Conservation (phyloP, 2,797 vertebrate genomes). For the Hoplostethus mediterraneus region DNA sequence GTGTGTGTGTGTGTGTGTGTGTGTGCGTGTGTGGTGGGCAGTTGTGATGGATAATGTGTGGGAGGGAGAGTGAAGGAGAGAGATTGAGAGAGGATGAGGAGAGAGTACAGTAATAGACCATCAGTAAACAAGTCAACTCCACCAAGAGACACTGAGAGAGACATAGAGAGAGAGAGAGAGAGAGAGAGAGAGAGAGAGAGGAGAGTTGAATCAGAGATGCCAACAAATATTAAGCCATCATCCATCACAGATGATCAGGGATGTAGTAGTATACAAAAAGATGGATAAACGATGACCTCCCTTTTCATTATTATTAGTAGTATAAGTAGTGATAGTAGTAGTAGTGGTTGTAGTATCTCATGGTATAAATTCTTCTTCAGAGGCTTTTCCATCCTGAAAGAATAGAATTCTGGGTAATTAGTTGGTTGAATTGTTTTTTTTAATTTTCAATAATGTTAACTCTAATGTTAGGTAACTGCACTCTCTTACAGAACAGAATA, state of each 20-base stretch:
- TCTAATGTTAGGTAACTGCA: too few species aligned
- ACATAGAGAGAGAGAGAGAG: conserved; percentile 14
- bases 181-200: conserved; percentile 28
- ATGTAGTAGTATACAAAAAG: conserved; percentile 5
- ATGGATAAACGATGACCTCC: not conserved
- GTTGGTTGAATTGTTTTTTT: too few species aligned
- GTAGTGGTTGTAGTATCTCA: too few species aligned
- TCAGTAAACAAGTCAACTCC: conserved; percentile 26
- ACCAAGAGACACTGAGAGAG: not conserved
- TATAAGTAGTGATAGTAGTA: too few species aligned
- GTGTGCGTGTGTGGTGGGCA: conserved; percentile 16
- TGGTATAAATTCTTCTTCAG: too few species aligned
- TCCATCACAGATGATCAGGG: conserved; percentile 4
- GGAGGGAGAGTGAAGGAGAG: not conserved
- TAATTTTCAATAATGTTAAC: too few species aligned
- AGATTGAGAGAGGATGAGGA: conserved; percentile 24
- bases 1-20: conserved; percentile 13
- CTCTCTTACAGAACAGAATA: too few species aligned
- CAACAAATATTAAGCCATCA: too few species aligned
- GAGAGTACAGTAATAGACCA: conserved; percentile 43
- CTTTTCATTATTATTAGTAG: too few species aligned
- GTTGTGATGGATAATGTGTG: conserved; percentile 42
- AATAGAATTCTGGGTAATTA: too few species aligned
- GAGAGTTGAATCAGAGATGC: not conserved
- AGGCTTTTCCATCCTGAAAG: too few species aligned